Conservation (phyloP, 2,797 vertebrate genomes). For the Phaenicophaeus curvirostris region DNA sequence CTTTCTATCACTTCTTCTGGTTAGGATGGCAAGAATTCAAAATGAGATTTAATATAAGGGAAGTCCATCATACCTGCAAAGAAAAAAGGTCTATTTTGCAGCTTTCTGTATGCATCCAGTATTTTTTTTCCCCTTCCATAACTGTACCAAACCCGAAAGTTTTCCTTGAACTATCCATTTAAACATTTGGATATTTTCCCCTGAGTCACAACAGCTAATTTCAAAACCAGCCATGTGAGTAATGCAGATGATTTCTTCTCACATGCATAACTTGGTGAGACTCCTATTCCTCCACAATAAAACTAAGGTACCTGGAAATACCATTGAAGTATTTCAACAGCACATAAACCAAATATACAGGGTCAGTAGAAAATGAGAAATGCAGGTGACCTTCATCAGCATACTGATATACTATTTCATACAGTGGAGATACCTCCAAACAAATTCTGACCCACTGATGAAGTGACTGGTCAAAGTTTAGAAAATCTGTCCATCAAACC, state of each 20-base stretch:
- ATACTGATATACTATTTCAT: neutral
- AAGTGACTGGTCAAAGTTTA: neutral
- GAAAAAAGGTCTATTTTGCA: neutral
- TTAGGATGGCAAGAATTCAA: neutral
- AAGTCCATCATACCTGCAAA: neutral
- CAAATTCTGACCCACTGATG: neutral
- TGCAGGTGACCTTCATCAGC: neutral
- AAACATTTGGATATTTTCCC: neutral
- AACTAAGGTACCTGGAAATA: neutral
- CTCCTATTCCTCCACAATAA: constrained; percentile 12
- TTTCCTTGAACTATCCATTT: constrained; percentile 2
- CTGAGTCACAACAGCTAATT: constrained; percentile 30
- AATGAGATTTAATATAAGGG: neutral
- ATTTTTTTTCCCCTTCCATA: neutral
- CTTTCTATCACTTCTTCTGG: neutral
- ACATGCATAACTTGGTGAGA: neutral
- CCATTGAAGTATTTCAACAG: constrained; percentile 8
- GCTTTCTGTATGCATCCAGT: neutral
- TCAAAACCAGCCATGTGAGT: constrained; percentile 25
- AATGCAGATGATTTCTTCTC: constrained; percentile 20
- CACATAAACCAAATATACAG: neutral
- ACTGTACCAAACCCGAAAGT: neutral
- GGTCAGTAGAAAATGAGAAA: neutral
- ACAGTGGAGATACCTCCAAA: neutral
- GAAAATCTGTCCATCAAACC: neutral